Evolutionary conservation across 1,140 invertebrate genomes (phyloP), one percentile per base, ranked within the genome.

Genomic region (Sycophila sp.): DNA sequence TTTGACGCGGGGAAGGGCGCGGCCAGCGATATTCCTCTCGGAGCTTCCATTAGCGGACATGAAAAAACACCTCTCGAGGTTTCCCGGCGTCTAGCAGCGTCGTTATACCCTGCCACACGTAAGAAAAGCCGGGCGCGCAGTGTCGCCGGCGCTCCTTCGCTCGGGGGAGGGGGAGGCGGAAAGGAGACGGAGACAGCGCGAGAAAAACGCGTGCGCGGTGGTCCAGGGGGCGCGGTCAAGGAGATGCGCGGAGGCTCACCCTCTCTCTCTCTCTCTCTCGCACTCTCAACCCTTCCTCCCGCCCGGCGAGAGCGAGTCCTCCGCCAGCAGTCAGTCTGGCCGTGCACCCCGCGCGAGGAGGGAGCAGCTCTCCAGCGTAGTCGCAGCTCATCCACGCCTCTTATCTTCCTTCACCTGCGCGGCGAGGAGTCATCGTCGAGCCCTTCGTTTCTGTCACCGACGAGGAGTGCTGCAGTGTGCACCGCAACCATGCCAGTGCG

Each of bases 141-240:
- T n/a, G n/a, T n/a, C n/a, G 42, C 42, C 42, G 7, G 17, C 42
- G 19, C 4, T 40, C 11, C n/a, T n/a, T n/a, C n/a, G n/a, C 38
- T 40, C 38, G 11, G 38, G 8, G 38, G 38, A n/a, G 19, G 19
- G 19, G 24, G 42, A 17, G 1, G 13, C 19, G 17, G 2, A 19
- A 19, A 28, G 13, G 28, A n/a, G 34, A 32, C 26, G 24, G 38
- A n/a, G n/a, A n/a, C n/a, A 45, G 22, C n/a, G 36, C 49, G 36
- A 19, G 6, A 19, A 15, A 45, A 45, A 36, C 45, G 45, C 17
- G 56, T 40, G 56, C 17, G 56, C 60, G 60, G n/a, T n/a, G n/a
- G n/a, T n/a, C n/a, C n/a, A n/a, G n/a, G 53, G 64, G 64, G 53
- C 53, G 64, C 64, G 64, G 64, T 58, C 53, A 34, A 36, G 53